Base-by-base conservation (phyloP, 2,113 vertebrate species). In the Hyaena hyaena region DNA sequence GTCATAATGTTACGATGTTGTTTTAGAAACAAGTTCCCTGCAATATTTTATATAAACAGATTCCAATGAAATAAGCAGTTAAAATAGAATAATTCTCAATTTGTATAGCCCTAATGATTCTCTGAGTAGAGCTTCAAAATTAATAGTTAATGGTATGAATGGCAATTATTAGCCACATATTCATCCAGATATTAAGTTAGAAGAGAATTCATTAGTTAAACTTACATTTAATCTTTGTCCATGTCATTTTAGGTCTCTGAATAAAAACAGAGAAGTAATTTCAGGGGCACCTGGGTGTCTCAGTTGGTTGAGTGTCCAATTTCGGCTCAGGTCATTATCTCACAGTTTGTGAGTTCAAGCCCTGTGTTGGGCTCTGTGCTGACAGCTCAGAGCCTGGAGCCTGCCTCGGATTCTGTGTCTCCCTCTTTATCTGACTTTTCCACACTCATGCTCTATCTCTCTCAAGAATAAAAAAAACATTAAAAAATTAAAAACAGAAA, bases 101-200 rank as follows among this genome's bases (percentile, higher is more conserved):
- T 85, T 87, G 45, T 76, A n/a, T 94, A 48, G 24, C 1, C 35
- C 5, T 87, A 66, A 80, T 39, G 65, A 90, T 90, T 86, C 88
- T 97, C 71, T 95, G 87, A 68, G 35, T 80, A 19, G 17, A 58
- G 84, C 55, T 90, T 94, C 23, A 94, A 83, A 90, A 83, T 94
- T 61, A 63, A 84, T 55, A 63, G n/a, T 92, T 92, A 50, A 50
- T 95, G 45, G 5, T 71, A 74, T 74, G 43, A 93, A 87, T 73
- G 68, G 8, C 73, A 94, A 43, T 65, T 90, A 80, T 83, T 71
- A 65, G 39, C 5, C 8, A 68, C 28, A 87, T 61, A 53, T 28
- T 83, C 76, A 61, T 74, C 74, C 45, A 82, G 53, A 83, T 73
- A 50, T 77, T 33, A 90, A 90, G 73, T 95, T 88, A 87, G 65